Evolutionary conservation across 2,113 vertebrate species (phyloP).

Genomic region (Monarcha castaneiventris): DNA sequence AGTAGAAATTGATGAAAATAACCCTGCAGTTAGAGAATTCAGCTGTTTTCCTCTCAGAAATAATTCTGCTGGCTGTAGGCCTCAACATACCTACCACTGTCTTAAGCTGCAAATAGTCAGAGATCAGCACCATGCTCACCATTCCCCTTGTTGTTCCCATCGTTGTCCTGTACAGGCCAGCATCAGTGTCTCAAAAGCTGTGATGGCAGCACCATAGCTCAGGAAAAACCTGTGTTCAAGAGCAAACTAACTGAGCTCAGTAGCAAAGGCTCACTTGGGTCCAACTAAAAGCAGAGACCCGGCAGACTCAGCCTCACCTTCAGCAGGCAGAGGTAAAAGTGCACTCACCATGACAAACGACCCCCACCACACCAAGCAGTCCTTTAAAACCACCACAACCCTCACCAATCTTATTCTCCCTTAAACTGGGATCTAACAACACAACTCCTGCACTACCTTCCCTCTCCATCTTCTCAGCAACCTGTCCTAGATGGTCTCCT

Average conservation of each 20-base stretch:
- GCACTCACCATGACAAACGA: fast-evolving
- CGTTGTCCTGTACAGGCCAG: fast-evolving
- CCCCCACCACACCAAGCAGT: not conserved
- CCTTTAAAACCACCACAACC: not conserved
- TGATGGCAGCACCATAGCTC: not conserved
- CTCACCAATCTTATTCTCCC: not conserved
- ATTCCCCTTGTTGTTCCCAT: not conserved
- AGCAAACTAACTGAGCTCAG: not conserved
- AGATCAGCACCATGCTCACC: not conserved
- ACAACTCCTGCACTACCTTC: not conserved
- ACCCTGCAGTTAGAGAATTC: not conserved
- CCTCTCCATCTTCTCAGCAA: not conserved
- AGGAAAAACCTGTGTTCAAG: not conserved
- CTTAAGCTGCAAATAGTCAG: not conserved
- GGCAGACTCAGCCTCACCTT: not conserved
- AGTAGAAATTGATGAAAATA: not conserved
- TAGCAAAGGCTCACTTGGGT: not conserved
- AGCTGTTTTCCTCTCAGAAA: not conserved
- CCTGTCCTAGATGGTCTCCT: not conserved
- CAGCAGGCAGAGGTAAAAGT: not conserved
- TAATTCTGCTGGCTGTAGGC: not conserved
- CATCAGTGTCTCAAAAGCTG: not conserved
- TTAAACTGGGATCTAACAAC: not conserved
- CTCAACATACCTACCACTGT: fast-evolving
- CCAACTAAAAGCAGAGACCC: not conserved